A percentile compares a stretch with the other conserved stretches of the same genome.
These are phyloP conservation scores for Indri indri DNA, from an alignment of 2,113 vertebrate species.

Conservation along the genomic window DNA sequence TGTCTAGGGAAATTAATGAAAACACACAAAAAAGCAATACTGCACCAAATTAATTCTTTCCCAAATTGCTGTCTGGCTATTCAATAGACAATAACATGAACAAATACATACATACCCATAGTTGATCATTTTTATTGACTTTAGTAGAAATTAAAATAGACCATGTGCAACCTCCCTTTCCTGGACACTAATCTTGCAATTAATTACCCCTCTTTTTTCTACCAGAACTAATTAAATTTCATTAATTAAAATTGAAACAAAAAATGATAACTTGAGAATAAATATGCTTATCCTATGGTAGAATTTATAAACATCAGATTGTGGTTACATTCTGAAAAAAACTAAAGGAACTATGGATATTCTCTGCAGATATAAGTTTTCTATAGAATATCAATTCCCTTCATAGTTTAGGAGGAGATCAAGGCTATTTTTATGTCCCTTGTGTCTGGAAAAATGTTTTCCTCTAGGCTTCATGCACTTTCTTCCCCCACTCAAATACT, in stretches of 20 bases:
- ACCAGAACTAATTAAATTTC: slow-evolving; percentile 53
- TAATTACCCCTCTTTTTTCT: background rate
- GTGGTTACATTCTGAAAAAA: background rate
- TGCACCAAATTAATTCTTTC: background rate
- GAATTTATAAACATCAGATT: slow-evolving; percentile 45
- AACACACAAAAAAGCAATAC: background rate
- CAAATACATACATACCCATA: background rate
- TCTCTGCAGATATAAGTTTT: background rate
- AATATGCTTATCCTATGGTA: background rate
- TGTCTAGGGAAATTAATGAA: background rate
- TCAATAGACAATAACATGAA: background rate
- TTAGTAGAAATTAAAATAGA: slow-evolving; percentile 52
- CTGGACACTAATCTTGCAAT: slow-evolving; percentile 17
- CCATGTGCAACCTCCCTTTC: background rate
- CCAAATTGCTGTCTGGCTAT: background rate
- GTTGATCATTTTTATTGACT: background rate
- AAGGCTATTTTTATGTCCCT: background rate
- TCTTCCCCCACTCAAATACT: no score
- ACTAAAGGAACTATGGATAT: background rate
- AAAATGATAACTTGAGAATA: slow-evolving; percentile 24
- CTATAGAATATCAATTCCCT: background rate
- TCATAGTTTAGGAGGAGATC: background rate
- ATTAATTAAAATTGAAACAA: slow-evolving; percentile 40
- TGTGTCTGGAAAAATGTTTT: background rate
- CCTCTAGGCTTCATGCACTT: no score